Evolutionary conservation across 2,888 invertebrate species (phyloP).

Genomic region (Drosophila cognata): DNA sequence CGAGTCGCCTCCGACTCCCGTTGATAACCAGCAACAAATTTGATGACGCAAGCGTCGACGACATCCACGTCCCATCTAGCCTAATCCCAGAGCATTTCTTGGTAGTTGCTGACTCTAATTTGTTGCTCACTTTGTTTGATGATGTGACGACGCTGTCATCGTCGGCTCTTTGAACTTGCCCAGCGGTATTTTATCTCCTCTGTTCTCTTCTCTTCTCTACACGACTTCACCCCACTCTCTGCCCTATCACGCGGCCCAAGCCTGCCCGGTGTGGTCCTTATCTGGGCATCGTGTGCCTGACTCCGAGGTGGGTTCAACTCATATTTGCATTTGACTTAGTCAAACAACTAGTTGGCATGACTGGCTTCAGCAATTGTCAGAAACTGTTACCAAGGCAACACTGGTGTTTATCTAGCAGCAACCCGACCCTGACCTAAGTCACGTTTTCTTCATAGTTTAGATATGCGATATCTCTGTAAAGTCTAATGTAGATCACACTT

Average conservation of each 20-base stretch:
- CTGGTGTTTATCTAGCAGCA: constrained; percentile 25
- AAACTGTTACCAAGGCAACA: constrained; percentile 12
- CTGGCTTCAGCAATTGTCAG: constrained; percentile 12
- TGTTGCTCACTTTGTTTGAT: constrained; percentile 68
- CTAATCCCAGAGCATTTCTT: constrained; percentile 41
- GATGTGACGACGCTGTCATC: constrained; percentile 59
- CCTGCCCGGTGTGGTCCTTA: constrained; percentile 47
- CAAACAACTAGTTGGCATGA: constrained; percentile 53
- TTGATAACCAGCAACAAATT: constrained; percentile 74
- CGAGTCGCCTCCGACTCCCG: constrained; percentile 9
- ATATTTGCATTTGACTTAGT: constrained; percentile 55
- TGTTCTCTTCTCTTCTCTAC: constrained; percentile 4
- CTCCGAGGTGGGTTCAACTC: constrained; percentile 28
- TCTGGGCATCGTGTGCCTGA: constrained; percentile 38
- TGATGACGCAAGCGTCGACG: constrained; percentile 67
- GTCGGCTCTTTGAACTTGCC: constrained; percentile 71
- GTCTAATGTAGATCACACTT: constrained; percentile 13
- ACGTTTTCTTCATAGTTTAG: constrained; percentile 10
- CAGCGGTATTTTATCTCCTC: constrained; percentile 43
- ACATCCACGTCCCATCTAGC: constrained; percentile 20
- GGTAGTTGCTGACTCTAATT: constrained; percentile 66
- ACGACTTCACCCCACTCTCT: background rate
- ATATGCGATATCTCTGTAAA: constrained; percentile 6
- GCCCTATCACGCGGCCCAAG: constrained; percentile 12
- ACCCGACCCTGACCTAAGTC: constrained; percentile 49